These are phyloP conservation scores for Xanthorhoe spadicearia DNA, from an alignment of 2,888 invertebrate genomes.

Conservation along the genomic window DNA sequence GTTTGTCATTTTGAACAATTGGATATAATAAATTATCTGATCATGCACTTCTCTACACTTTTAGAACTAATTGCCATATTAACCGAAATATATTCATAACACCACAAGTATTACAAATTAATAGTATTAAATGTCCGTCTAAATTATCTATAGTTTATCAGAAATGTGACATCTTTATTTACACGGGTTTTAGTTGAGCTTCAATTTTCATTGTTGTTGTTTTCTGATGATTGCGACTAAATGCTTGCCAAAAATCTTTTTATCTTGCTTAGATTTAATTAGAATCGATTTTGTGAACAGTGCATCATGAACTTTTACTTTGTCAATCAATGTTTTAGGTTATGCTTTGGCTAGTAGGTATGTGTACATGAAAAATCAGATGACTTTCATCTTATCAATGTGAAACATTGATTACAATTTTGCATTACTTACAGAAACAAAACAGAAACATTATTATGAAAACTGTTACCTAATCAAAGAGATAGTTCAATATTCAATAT, in stretches of 20 bases:
- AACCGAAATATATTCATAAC: too few relatives aligned
- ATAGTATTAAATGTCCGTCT: background rate
- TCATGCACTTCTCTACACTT: background rate
- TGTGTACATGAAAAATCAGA: too few relatives aligned
- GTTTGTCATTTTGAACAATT: background rate
- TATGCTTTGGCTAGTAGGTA: too few relatives aligned
- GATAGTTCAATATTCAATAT: too few relatives aligned
- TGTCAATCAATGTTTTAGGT: too few relatives aligned
- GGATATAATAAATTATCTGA: background rate
- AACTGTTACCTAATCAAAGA: too few relatives aligned
- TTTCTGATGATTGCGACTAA: slow-evolving; percentile 3
- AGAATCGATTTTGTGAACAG: background rate
- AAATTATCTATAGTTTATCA: background rate
- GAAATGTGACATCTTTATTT: slow-evolving; percentile 10
- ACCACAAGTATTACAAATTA: background rate
- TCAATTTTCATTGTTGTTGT: slow-evolving; percentile 13
- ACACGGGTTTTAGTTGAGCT: slow-evolving; percentile 9
- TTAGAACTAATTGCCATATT: background rate
- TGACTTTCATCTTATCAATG: too few relatives aligned
- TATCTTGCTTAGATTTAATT: background rate
- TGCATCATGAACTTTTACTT: too few relatives aligned
- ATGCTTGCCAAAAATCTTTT: background rate
- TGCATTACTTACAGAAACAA: too few relatives aligned
- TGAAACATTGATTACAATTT: too few relatives aligned
- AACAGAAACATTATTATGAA: too few relatives aligned